A percentile compares a stretch with the other conserved stretches of the same genome.
Evolutionary conservation across 2,797 vertebrate species (phyloP).

Genomic region (Pseudochaenichthys georgianus): DNA sequence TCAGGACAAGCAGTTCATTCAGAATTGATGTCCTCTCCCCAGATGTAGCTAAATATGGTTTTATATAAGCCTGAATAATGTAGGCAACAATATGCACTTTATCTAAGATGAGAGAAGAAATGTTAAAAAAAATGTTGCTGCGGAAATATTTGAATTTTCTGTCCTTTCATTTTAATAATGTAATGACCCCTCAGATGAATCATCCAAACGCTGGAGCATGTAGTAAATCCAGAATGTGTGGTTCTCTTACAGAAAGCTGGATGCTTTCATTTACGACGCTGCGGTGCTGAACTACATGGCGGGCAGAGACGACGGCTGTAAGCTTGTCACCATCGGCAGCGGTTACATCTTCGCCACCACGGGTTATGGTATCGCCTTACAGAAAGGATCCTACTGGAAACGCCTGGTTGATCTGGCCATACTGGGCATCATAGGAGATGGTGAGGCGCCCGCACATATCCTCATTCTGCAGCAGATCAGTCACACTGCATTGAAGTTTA

Average conservation of each 20-base stretch:
- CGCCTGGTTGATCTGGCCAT: slow-evolving; percentile 95
- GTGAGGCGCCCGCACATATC: slow-evolving; percentile 74
- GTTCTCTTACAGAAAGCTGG: slow-evolving; percentile 90
- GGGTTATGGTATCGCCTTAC: slow-evolving; percentile 96
- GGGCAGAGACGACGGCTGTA: slow-evolving; percentile 97
- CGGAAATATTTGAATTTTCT: background rate
- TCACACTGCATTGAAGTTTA: slow-evolving; percentile 1
- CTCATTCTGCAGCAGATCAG: background rate
- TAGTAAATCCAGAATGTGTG: slow-evolving; percentile 9
- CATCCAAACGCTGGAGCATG: background rate
- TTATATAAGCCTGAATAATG: background rate
- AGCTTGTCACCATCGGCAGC: slow-evolving; percentile 97
- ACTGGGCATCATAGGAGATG: slow-evolving; percentile 97
- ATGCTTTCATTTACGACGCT: slow-evolving; percentile 98
- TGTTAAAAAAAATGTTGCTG: background rate
- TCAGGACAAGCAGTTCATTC: background rate
- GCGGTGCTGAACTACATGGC: slow-evolving; percentile 99
- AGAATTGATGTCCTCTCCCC: background rate
- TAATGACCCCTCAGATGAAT: background rate
- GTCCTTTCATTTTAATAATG: background rate
- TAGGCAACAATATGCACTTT: background rate
- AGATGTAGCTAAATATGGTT: background rate
- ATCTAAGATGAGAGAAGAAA: background rate
- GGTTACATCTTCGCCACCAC: slow-evolving; percentile 99
- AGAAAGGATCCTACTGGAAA: slow-evolving; percentile 98